Evolutionary conservation across 2,113 vertebrate species (phyloP).

Genomic region (Labrus mixtus): DNA sequence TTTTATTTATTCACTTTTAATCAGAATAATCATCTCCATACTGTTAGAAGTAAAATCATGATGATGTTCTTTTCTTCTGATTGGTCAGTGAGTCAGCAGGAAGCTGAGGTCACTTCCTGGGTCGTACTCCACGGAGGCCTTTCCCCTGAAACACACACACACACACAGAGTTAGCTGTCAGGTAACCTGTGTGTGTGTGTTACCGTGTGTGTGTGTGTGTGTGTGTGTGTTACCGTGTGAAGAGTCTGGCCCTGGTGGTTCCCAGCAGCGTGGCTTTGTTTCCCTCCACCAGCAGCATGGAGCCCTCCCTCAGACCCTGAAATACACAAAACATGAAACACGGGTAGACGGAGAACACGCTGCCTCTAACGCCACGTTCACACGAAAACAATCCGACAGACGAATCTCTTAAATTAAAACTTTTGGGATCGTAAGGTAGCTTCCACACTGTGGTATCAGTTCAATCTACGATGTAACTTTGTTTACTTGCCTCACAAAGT

Average conservation of each 20-base stretch:
- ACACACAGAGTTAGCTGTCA: no score
- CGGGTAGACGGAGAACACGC: no score
- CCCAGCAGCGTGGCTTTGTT: conserved; percentile 87
- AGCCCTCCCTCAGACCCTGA: conserved; percentile 90
- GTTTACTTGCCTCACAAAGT: no score
- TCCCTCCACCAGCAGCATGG: conserved; percentile 89
- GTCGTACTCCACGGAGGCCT: conserved; percentile 84
- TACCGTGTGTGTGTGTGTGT: background rate
- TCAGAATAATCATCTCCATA: background rate
- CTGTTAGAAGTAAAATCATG: no score
- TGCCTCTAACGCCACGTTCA: no score
- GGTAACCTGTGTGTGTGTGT: no score
- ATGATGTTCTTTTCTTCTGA: background rate
- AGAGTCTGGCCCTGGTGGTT: conserved; percentile 86
- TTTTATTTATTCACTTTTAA: conserved; percentile 32
- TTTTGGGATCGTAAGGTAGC: no score
- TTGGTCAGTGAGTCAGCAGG: conserved; percentile 76
- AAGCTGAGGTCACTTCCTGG: conserved; percentile 89
- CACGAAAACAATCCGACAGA: no score
- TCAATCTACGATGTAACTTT: no score
- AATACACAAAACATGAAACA: background rate
- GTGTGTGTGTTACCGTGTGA: conserved; percentile 82
- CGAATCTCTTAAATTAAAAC: no score
- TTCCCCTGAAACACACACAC: conserved; percentile 75
- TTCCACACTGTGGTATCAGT: no score